Conservation (phyloP, 2,888 invertebrate genomes). For the Drosophila neonasuta region DNA sequence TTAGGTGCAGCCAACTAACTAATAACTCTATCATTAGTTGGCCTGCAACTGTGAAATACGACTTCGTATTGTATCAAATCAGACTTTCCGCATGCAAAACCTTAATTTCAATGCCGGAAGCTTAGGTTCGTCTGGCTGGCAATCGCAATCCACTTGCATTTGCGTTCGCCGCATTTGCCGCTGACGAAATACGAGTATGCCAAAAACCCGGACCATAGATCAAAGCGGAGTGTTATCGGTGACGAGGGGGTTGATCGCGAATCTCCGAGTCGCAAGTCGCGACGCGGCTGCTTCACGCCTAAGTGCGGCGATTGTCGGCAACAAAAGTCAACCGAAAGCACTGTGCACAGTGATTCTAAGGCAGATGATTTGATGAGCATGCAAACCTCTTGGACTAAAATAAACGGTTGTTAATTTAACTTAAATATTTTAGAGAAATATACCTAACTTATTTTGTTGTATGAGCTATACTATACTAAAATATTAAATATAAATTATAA, state of each 20-base stretch:
- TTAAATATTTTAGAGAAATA: no score
- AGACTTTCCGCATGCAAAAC: slow-evolving; percentile 63
- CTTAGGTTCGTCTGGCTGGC: slow-evolving; percentile 55
- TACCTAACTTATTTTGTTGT: no score
- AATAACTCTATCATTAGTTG: slow-evolving; percentile 64
- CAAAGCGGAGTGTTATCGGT: slow-evolving; percentile 12
- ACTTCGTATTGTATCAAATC: slow-evolving; percentile 42
- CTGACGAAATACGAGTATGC: slow-evolving; percentile 45
- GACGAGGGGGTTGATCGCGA: slow-evolving; percentile 13
- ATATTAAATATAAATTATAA: no score
- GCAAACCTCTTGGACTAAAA: no score
- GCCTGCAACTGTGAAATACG: slow-evolving; percentile 28
- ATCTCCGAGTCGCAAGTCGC: neutral
- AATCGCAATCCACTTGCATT: slow-evolving; percentile 70
- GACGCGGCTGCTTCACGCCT: slow-evolving; percentile 68
- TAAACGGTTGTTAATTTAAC: no score
- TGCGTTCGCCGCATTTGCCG: slow-evolving; percentile 38
- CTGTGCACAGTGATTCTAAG: slow-evolving; percentile 35
- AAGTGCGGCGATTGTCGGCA: slow-evolving; percentile 57
- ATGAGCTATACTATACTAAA: no score
- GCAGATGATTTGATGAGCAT: no score
- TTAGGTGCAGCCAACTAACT: slow-evolving; percentile 51
- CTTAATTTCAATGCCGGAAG: slow-evolving; percentile 74
- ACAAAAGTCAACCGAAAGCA: slow-evolving; percentile 34
- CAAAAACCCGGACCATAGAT: slow-evolving; percentile 33